Conservation (phyloP, 2,888 invertebrate species). For the Molorchus minor region DNA sequence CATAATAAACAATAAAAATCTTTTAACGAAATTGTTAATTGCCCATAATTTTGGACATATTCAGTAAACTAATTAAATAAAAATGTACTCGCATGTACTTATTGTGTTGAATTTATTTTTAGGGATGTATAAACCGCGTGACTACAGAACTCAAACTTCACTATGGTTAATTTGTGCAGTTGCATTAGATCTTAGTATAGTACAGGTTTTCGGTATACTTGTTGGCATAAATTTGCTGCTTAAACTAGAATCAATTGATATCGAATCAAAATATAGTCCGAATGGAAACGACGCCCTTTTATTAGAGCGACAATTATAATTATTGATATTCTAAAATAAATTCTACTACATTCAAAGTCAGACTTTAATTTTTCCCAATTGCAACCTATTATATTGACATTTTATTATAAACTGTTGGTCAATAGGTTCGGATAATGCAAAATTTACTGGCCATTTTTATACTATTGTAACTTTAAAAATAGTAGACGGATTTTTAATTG, state of each 20-base stretch:
- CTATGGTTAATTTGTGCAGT: constrained; percentile 45
- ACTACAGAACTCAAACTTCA: constrained; percentile 32
- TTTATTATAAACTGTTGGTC: too few relatives aligned
- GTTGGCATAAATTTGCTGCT: constrained; percentile 43
- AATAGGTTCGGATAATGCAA: too few relatives aligned
- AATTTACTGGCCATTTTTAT: too few relatives aligned
- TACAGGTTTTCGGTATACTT: constrained; percentile 44
- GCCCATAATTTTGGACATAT: not conserved
- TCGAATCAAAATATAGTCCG: constrained; percentile 41
- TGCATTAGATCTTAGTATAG: constrained; percentile 39
- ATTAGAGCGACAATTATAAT: constrained; percentile 26
- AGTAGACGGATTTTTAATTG: too few relatives aligned
- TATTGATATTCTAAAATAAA: not conserved
- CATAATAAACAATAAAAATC: too few relatives aligned
- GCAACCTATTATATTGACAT: too few relatives aligned
- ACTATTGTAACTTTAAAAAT: too few relatives aligned
- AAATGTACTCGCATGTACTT: not conserved
- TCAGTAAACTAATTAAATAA: not conserved
- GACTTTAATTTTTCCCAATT: too few relatives aligned
- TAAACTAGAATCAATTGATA: constrained; percentile 42
- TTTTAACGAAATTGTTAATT: too few relatives aligned
- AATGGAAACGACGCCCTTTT: constrained; percentile 40
- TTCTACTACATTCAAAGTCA: too few relatives aligned
- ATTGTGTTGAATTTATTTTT: constrained; percentile 29
- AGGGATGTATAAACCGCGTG: constrained; percentile 44